A percentile compares a stretch with the other conserved stretches of the same genome.
These are phyloP conservation scores for Agriopis marginaria DNA, from an alignment of 2,888 invertebrate genomes.

Conservation along the genomic window DNA sequence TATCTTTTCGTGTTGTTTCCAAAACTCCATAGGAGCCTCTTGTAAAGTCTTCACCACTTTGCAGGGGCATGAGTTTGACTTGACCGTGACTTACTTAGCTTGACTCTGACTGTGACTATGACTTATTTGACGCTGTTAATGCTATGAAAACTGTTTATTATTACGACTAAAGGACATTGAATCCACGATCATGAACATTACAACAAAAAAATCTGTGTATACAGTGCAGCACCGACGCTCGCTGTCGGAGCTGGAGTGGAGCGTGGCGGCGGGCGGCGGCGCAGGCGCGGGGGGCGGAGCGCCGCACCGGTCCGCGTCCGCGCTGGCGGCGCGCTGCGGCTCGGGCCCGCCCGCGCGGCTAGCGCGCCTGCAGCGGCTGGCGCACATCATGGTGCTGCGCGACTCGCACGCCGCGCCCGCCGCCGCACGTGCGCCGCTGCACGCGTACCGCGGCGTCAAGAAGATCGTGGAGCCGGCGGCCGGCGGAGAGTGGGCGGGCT, in stretches of 20 bases:
- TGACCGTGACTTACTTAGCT: too few relatives aligned
- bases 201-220: too few relatives aligned
- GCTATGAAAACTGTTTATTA: too few relatives aligned
- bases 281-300: conserved; percentile 56
- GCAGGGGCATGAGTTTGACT: too few relatives aligned
- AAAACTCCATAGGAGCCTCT: too few relatives aligned
- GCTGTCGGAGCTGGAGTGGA: conserved; percentile 89
- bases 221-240: conserved; percentile 91
- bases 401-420: conserved; percentile 91
- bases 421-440: conserved; percentile 89
- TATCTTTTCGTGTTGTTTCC: too few relatives aligned
- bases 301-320: conserved; percentile 54
- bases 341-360: conserved; percentile 65
- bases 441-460: conserved; percentile 92
- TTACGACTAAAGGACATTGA: too few relatives aligned
- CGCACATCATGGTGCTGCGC: conserved; percentile 94
- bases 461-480: conserved; percentile 90
- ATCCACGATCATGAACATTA: too few relatives aligned
- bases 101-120: too few relatives aligned
- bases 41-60: too few relatives aligned
- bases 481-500: conserved; percentile 77
- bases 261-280: conserved; percentile 74
- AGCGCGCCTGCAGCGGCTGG: conserved; percentile 89
- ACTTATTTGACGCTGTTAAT: too few relatives aligned
- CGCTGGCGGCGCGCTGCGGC: conserved; percentile 53